phyloP scores from a whole-genome alignment of 2,113 vertebrate species.

The Bungarus multicinctus region DNA sequence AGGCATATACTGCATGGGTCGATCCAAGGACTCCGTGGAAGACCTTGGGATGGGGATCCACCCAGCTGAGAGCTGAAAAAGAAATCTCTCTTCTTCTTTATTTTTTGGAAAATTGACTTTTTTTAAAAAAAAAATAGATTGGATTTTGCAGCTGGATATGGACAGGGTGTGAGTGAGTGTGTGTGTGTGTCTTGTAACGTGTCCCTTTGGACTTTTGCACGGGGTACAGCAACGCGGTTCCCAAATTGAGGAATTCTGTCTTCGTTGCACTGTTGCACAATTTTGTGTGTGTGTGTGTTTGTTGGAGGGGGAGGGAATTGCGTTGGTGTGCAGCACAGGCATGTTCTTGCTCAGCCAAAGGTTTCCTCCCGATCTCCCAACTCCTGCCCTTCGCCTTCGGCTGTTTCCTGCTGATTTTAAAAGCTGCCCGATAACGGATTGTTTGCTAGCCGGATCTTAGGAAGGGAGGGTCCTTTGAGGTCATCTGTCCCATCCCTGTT shows the following conservation, averaged over 20 bases:
- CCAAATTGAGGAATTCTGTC: neutral
- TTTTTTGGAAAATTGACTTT: too few species aligned
- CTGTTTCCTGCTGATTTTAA: neutral
- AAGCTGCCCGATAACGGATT: neutral
- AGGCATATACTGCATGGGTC: neutral
- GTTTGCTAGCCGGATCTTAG: neutral
- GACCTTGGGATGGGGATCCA: neutral
- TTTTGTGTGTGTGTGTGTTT: neutral
- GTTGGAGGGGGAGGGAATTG: neutral
- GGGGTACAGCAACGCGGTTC: fast-evolving
- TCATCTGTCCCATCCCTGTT: neutral
- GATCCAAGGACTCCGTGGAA: neutral
- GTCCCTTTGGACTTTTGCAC: neutral
- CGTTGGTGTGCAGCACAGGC: neutral
- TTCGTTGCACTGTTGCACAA: neutral
- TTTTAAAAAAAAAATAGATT: too few species aligned
- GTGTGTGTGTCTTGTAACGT: neutral
- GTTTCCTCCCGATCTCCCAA: neutral
- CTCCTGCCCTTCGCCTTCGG: neutral
- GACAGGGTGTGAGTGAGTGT: neutral
- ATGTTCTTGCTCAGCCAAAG: neutral
- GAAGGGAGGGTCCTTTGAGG: neutral
- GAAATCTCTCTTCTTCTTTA: neutral
- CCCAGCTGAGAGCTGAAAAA: neutral
- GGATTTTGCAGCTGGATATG: too few species aligned